Percentiles rank a stretch among this genome's conserved stretches.
Evolutionary conservation across 2,797 vertebrate genomes (phyloP).

Genomic region (Anguilla anguilla): DNA sequence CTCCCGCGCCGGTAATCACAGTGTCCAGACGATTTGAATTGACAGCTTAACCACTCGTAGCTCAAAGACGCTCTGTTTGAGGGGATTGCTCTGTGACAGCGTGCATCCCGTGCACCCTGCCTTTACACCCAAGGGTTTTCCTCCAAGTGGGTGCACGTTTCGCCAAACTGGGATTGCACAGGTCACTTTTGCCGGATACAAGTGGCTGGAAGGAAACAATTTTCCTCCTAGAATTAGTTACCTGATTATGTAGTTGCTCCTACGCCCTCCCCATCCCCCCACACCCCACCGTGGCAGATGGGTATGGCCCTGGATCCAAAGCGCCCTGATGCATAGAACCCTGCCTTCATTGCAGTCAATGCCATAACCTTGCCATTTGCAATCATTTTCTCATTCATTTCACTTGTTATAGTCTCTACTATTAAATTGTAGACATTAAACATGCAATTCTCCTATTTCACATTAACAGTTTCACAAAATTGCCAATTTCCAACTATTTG

Average conservation of each 20-base stretch:
- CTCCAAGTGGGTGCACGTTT: slow-evolving; percentile 74
- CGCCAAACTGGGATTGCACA: slow-evolving; percentile 77
- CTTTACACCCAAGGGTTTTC: slow-evolving; percentile 49
- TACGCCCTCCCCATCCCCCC: neutral
- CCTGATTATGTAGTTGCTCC: slow-evolving; percentile 88
- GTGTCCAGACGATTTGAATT: slow-evolving; percentile 80
- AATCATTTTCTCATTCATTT: slow-evolving; percentile 8
- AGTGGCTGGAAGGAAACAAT: slow-evolving; percentile 83
- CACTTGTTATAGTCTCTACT: neutral
- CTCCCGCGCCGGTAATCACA: slow-evolving; percentile 85
- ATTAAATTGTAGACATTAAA: slow-evolving; percentile 10
- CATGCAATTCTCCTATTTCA: neutral
- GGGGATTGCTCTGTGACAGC: slow-evolving; percentile 57
- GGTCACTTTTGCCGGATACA: slow-evolving; percentile 75
- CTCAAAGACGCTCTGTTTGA: slow-evolving; percentile 75
- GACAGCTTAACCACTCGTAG: slow-evolving; percentile 90
- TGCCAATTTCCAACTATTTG: neutral
- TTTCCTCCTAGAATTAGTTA: slow-evolving; percentile 78
- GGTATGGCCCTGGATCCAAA: neutral
- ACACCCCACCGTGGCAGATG: neutral
- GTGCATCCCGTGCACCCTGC: slow-evolving; percentile 42
- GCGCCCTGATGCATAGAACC: neutral
- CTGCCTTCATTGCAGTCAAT: slow-evolving; percentile 26
- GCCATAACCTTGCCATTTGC: slow-evolving; percentile 7
- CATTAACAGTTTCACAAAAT: neutral